Conservation (phyloP, 2,113 vertebrate genomes). For the Podocnemis expansa region DNA sequence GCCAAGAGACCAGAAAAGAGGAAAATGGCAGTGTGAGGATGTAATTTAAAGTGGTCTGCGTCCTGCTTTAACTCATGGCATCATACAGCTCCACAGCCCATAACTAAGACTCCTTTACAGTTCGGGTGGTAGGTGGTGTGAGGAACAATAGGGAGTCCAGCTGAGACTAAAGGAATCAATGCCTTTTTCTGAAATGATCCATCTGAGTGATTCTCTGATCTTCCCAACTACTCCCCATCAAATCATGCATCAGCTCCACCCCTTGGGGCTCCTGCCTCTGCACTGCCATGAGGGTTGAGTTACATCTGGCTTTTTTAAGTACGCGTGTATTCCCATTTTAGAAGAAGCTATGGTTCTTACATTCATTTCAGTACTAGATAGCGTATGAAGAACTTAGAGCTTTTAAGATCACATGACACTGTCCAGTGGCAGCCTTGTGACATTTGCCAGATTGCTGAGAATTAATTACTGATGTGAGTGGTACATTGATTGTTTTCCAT, state of each 20-base stretch:
- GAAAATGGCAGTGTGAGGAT: not conserved
- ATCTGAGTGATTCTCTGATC: not conserved
- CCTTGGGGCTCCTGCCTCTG: rapidly evolving
- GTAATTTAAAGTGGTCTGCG: not conserved
- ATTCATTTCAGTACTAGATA: not conserved
- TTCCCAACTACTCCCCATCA: not conserved
- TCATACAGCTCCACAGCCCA: not conserved
- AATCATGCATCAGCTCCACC: not conserved
- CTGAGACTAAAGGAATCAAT: not conserved
- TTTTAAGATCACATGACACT: not conserved
- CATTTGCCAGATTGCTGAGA: constrained; percentile 54
- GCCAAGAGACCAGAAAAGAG: not conserved
- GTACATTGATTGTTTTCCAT: constrained; percentile 62
- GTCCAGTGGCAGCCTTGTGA: not conserved
- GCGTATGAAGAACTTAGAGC: not conserved
- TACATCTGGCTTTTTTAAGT: not conserved
- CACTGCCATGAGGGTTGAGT: not conserved
- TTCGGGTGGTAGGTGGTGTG: not conserved
- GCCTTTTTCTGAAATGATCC: not conserved
- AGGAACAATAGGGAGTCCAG: not conserved
- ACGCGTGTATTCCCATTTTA: not conserved
- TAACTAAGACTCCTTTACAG: not conserved
- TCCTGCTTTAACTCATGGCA: not conserved
- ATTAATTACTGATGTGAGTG: constrained; percentile 61
- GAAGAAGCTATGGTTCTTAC: not conserved